phyloP scores from a whole-genome alignment of 2,888 invertebrate species.

The Miltochrista miniata region DNA sequence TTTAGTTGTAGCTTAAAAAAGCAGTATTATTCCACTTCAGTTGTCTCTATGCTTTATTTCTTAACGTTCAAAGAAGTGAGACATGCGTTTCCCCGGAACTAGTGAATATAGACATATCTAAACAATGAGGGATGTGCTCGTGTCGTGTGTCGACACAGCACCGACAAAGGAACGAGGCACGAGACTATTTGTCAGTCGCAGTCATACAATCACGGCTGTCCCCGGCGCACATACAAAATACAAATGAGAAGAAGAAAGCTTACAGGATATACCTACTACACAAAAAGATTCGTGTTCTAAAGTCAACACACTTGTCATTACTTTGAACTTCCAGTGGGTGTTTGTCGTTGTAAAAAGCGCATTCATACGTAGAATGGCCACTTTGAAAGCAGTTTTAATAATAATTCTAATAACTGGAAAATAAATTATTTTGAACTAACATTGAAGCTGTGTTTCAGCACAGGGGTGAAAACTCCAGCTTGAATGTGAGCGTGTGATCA shows the following conservation, averaged over 20 bases:
- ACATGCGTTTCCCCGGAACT: constrained; percentile 49
- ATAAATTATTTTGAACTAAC: too few species aligned
- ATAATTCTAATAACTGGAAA: too few species aligned
- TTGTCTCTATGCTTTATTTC: too few species aligned
- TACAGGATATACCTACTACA: constrained; percentile 44
- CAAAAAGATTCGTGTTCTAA: constrained; percentile 34
- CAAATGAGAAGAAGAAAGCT: constrained; percentile 53
- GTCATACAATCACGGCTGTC: constrained; percentile 53
- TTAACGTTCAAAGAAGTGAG: constrained; percentile 21
- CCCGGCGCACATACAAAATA: constrained; percentile 63
- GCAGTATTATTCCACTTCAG: too few species aligned
- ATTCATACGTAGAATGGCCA: not conserved
- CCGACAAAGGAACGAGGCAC: constrained; percentile 66
- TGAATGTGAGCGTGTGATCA: too few species aligned
- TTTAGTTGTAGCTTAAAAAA: too few species aligned
- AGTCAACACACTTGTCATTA: constrained; percentile 29
- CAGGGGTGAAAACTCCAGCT: too few species aligned
- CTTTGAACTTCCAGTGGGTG: constrained; percentile 8
- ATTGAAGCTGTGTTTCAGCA: too few species aligned
- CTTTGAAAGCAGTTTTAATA: not conserved
- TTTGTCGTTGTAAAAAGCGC: constrained; percentile 1
- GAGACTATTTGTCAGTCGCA: constrained; percentile 66
- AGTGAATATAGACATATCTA: constrained; percentile 40
- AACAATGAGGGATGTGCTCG: constrained; percentile 59
- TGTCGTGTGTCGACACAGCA: constrained; percentile 56